Percentiles rank a stretch among this genome's conserved stretches.
Evolutionary conservation across 2,888 invertebrate species (phyloP).

Genomic region (Coelopa pilipes): DNA sequence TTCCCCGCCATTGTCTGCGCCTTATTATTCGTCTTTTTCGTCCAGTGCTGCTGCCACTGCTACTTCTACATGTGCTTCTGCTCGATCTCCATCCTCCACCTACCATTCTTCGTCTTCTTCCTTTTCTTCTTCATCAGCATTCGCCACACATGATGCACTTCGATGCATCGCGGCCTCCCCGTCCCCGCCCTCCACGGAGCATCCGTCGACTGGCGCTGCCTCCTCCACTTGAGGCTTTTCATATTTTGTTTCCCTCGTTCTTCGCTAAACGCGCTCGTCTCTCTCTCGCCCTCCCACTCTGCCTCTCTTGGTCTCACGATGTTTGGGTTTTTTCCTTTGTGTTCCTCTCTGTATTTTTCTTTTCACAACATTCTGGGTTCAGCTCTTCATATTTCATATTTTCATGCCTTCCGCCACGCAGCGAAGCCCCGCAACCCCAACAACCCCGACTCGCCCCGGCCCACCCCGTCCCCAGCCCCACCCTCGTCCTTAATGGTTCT

Average conservation of each 20-base stretch:
- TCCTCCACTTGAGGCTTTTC: constrained; percentile 19
- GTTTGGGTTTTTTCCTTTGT: not conserved
- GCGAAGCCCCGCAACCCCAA: not conserved
- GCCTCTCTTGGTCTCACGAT: too few relatives aligned
- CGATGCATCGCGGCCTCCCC: not conserved
- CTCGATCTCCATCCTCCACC: not conserved
- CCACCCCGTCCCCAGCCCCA: not conserved
- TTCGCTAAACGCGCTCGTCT: constrained; percentile 19
- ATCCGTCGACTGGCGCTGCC: not conserved
- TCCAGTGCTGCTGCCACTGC: not conserved
- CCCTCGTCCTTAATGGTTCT: constrained; percentile 25
- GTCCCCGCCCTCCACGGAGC: not conserved
- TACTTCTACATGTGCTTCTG: constrained; percentile 10
- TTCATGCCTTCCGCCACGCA: not conserved
- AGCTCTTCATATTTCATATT: constrained; percentile 25
- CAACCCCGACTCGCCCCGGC: too few relatives aligned
- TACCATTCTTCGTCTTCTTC: not conserved
- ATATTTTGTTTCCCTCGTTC: constrained; percentile 19
- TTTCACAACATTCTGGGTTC: constrained; percentile 23
- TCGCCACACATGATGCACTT: not conserved
- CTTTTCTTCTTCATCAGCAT: not conserved
- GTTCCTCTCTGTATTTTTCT: not conserved
- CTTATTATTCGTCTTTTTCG: not conserved
- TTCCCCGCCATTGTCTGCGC: not conserved
- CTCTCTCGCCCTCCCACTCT: not conserved